A percentile compares a stretch with the other conserved stretches of the same genome.
phyloP scores from a whole-genome alignment of 2,113 vertebrate genomes.

The Serilophus lunatus region DNA sequence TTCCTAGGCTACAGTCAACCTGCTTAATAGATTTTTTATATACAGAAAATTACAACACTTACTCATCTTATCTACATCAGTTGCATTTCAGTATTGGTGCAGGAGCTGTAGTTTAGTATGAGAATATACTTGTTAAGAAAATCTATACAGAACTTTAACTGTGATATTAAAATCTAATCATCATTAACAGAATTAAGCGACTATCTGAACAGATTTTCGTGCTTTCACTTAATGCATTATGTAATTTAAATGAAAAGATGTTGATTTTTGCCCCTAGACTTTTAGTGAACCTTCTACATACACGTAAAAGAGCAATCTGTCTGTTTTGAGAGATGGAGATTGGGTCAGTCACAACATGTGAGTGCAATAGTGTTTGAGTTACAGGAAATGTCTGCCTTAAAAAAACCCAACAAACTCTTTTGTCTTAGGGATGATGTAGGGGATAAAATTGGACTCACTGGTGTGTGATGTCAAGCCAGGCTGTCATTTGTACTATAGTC shows the following conservation, averaged over 20 bases:
- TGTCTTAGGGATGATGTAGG: neutral
- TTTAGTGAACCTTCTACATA: too few species aligned
- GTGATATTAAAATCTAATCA: constrained; percentile 44
- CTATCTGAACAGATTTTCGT: neutral
- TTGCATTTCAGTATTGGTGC: constrained; percentile 15
- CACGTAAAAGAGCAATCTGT: neutral
- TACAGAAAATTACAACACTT: constrained; percentile 30
- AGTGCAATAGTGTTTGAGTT: neutral
- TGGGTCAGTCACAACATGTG: neutral
- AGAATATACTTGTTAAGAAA: constrained; percentile 35
- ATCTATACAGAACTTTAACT: constrained; percentile 43
- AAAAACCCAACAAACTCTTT: neutral
- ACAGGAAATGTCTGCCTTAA: neutral
- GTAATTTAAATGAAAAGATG: neutral
- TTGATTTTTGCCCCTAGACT: neutral
- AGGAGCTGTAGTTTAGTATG: neutral
- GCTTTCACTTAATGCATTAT: neutral
- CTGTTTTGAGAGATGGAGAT: neutral
- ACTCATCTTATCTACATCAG: constrained; percentile 21
- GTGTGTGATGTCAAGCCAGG: neutral
- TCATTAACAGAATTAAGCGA: constrained; percentile 7
- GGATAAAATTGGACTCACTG: neutral
- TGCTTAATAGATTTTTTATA: neutral
- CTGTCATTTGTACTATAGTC: neutral
- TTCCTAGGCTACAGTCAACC: neutral